Conservation (phyloP, 2,113 vertebrate species). For the Sorex fumeus region DNA sequence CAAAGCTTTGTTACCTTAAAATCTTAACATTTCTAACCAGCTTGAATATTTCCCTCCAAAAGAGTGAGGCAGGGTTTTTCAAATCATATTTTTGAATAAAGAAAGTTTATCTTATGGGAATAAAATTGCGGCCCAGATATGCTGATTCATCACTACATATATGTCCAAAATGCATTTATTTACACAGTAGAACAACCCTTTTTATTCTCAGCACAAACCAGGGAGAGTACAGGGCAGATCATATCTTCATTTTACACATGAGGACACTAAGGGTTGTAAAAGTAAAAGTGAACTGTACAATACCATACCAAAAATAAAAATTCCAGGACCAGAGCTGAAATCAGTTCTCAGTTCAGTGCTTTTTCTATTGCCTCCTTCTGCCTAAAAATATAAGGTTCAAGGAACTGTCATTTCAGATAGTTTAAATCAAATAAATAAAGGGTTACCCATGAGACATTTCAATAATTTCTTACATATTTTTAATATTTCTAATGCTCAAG, state of each 20-base stretch:
- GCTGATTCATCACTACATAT: neutral
- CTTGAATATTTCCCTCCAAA: neutral
- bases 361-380: conserved; percentile 4
- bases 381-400: conserved; percentile 12
- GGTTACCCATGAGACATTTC: neutral
- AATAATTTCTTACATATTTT: conserved; percentile 41
- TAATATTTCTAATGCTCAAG: neutral
- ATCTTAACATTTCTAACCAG: neutral
- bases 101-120: neutral
- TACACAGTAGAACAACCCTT: neutral
- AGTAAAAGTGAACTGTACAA: conserved; percentile 29
- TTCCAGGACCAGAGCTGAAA: neutral
- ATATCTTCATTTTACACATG: neutral
- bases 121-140: neutral
- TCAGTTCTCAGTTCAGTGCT: neutral
- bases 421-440: conserved; percentile 37
- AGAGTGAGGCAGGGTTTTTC: neutral
- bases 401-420: neutral
- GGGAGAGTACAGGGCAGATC: neutral
- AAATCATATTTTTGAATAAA: conserved; percentile 23
- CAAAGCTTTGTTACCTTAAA: no score
- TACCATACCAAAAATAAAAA: neutral
- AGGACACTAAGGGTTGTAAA: neutral
- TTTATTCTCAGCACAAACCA: neutral
- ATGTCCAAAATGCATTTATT: neutral